Conservation (phyloP, 2,888 invertebrate genomes). For the Cephus rjabovi region DNA sequence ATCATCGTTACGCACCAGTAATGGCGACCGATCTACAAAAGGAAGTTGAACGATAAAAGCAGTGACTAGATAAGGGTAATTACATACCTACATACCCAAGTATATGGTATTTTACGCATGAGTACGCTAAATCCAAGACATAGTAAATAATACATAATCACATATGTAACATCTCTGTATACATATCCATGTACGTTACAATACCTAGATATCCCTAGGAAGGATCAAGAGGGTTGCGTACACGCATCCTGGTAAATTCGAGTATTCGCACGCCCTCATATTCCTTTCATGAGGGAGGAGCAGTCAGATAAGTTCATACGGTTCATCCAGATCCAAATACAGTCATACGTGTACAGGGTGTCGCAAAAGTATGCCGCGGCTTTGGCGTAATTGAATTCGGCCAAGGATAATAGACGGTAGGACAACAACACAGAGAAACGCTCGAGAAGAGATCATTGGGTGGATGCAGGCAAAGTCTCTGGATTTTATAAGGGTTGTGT, state of each 20-base stretch:
- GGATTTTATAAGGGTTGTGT: neutral
- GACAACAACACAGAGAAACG: conserved; percentile 35
- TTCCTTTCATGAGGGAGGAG: neutral
- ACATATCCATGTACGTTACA: neutral
- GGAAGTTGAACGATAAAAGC: neutral
- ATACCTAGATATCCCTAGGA: neutral
- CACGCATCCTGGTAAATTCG: neutral
- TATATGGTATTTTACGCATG: too few species aligned
- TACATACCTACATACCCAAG: too few species aligned
- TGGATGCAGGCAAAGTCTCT: neutral
- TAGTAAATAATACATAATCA: neutral
- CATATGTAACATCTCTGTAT: neutral
- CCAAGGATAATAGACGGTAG: conserved; percentile 43
- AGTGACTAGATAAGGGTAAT: neutral
- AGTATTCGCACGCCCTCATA: neutral
- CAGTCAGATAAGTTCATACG: neutral
- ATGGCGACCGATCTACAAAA: neutral
- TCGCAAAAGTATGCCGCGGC: conserved; percentile 1
- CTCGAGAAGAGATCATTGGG: neutral
- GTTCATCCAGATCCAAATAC: neutral
- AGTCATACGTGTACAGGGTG: conserved; percentile 4
- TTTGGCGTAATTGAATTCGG: conserved; percentile 45
- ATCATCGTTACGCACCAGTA: neutral
- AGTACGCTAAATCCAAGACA: neutral
- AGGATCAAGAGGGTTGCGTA: neutral